Percentiles rank a stretch among this genome's conserved stretches.
These are phyloP conservation scores for Dyspetes luteomarginatus DNA, from an alignment of 2,888 invertebrate species.

Conservation along the genomic window DNA sequence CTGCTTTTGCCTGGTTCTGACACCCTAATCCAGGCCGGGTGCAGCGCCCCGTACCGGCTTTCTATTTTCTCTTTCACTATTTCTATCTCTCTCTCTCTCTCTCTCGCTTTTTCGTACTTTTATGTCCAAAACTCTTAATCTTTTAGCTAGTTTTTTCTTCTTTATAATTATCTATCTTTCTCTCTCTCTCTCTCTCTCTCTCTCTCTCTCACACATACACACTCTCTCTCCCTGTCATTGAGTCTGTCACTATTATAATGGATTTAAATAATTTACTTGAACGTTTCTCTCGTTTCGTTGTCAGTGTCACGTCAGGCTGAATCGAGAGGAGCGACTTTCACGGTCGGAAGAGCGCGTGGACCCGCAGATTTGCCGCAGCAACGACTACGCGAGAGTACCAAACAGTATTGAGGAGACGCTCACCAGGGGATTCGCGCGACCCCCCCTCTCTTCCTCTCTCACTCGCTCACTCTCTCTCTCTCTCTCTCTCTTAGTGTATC, in stretches of 20 bases:
- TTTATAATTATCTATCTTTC: neutral
- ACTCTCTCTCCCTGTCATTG: slow-evolving; percentile 18
- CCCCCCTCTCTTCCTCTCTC: slow-evolving; percentile 37
- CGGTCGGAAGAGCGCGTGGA: slow-evolving; percentile 69
- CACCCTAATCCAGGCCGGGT: slow-evolving; percentile 79
- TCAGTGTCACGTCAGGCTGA: slow-evolving; percentile 30
- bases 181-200: neutral
- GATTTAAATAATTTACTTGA: neutral
- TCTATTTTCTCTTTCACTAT: slow-evolving; percentile 23
- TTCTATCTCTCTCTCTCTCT: slow-evolving; percentile 25
- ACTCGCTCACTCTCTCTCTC: slow-evolving; percentile 66
- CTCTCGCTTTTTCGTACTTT: neutral
- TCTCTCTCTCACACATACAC: slow-evolving; percentile 16
- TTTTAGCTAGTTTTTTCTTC: neutral
- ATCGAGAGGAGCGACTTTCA: slow-evolving; percentile 58
- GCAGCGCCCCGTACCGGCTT: slow-evolving; percentile 65
- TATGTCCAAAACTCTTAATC: neutral
- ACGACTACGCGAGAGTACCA: slow-evolving; percentile 69
- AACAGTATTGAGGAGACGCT: slow-evolving; percentile 66
- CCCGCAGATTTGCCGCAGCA: slow-evolving; percentile 80
- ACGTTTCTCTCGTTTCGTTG: neutral
- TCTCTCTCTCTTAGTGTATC: slow-evolving; percentile 12
- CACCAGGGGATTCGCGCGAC: slow-evolving; percentile 65
- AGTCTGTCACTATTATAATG: slow-evolving; percentile 1
- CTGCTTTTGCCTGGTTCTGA: slow-evolving; percentile 58